Base-by-base conservation (phyloP, 2,797 vertebrate genomes). In the Benthosema pterotum region DNA sequence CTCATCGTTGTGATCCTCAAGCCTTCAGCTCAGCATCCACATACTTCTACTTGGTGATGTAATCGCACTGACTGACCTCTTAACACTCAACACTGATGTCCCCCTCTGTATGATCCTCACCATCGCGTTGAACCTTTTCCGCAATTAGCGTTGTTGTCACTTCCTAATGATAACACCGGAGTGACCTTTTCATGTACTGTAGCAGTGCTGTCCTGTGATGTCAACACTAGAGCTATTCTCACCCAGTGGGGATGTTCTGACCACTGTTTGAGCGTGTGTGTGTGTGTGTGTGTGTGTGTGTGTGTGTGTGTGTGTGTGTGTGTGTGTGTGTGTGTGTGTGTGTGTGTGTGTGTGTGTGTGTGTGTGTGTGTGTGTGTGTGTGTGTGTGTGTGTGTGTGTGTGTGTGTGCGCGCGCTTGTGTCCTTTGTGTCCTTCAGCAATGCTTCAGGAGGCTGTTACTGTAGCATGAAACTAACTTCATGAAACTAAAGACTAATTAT, bases 71-170 rank as follows among this genome's bases (percentile, higher is more conserved):
- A 19, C 22, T 52, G 69, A 73, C 57, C 67, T 71, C 19, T n/a
- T 63, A 59, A 57, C 65, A 73, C 62, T 72, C 48, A 58, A 15
- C 64, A 54, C 38, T 22, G 6, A 52, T 42, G 38, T 53, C 67
- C 18, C 42, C 12, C 13, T 42, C n/a, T 65, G 45, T 52, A 45
- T n/a, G n/a, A 69, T 74, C 48, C 45, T 38, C 55, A 43, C 25
- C n/a, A 11, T 51, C 54, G 32, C 47, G 49, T 46, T 52, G 48
- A 71, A 57, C 54, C 50, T 46, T 51, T 52, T n/a, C 22, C 11
- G 15, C 46, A 57, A 53, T 79, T 53, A 78, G 57, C 57, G 42
- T 22, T 68, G 51, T 62, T 65, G 55, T 70, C 63, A 59, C 66
- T 71, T 72, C 52, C 28, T 42, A 7, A 48, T 69, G 47, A 67